Evolutionary conservation across 2,888 invertebrate species (phyloP).

Genomic region (Ichneumoninae sp.): DNA sequence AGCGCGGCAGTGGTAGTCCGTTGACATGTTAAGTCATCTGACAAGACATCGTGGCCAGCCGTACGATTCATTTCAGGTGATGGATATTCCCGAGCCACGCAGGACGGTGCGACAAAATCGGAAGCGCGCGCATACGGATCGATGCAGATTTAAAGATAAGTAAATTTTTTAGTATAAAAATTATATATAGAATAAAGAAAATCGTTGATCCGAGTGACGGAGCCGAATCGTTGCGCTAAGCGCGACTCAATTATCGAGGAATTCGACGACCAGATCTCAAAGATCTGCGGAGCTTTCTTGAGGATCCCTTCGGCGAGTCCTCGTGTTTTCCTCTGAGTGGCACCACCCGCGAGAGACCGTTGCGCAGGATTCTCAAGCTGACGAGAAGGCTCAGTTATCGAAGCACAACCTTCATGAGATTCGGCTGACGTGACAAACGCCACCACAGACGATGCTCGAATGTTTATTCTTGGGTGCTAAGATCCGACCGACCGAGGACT

Average conservation of each 20-base stretch:
- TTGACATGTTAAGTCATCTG: slow-evolving; percentile 74
- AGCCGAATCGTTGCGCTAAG: not conserved
- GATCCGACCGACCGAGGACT: slow-evolving; percentile 5
- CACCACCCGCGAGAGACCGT: not conserved
- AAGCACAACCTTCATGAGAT: slow-evolving; percentile 38
- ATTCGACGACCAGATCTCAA: not conserved
- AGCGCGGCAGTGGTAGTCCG: slow-evolving; percentile 63
- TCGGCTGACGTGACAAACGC: slow-evolving; percentile 48
- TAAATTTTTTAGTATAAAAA: slow-evolving; percentile 35
- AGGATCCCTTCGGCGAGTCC: slow-evolving; percentile 18
- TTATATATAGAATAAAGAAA: not conserved
- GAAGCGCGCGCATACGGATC: slow-evolving; percentile 54
- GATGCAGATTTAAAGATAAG: slow-evolving; percentile 35
- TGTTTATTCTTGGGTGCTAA: slow-evolving; percentile 48
- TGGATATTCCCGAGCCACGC: slow-evolving; percentile 61
- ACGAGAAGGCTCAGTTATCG: slow-evolving; percentile 33
- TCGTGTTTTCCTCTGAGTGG: not conserved
- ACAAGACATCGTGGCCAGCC: slow-evolving; percentile 68
- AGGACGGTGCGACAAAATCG: slow-evolving; percentile 50
- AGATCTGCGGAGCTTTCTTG: not conserved
- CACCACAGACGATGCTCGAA: slow-evolving; percentile 43
- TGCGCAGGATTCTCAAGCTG: slow-evolving; percentile 21
- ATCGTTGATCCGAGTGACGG: not conserved
- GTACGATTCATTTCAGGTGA: slow-evolving; percentile 72
- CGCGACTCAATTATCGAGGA: not conserved